These are phyloP conservation scores for Synergus japonicus DNA, from an alignment of 2,888 invertebrate genomes.

Conservation along the genomic window DNA sequence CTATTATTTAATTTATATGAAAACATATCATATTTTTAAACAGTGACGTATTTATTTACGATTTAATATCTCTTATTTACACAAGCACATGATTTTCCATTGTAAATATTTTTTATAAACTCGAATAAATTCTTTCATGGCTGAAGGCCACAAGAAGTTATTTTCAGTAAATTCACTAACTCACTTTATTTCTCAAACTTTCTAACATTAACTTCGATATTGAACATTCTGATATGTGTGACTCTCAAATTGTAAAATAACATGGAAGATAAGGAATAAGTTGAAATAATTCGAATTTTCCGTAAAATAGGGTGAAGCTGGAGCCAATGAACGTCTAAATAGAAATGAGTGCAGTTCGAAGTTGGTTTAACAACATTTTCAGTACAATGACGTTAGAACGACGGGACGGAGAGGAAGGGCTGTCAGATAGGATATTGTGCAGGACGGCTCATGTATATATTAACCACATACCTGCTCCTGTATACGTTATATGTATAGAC, in stretches of 20 bases:
- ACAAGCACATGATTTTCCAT: neutral
- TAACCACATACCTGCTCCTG: constrained; percentile 7
- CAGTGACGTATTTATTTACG: neutral
- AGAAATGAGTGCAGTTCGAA: constrained; percentile 31
- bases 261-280: neutral
- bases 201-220: neutral
- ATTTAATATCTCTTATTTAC: neutral
- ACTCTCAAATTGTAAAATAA: neutral
- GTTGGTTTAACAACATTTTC: constrained; percentile 36
- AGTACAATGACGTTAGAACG: constrained; percentile 65
- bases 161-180: neutral
- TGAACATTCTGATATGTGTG: neutral
- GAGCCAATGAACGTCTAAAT: constrained; percentile 34
- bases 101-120: neutral
- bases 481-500: constrained; percentile 45
- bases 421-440: constrained; percentile 65
- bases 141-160: neutral
- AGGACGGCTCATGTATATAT: constrained; percentile 42
- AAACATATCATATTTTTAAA: neutral
- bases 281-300: neutral
- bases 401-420: constrained; percentile 61
- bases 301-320: neutral
- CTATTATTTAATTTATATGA: neutral
- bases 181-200: too few species aligned
- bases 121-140: neutral